Percentiles rank a stretch among this genome's conserved stretches.
Conservation (phyloP, 2,888 invertebrate species). For the Drosophila cyrtoloma region DNA sequence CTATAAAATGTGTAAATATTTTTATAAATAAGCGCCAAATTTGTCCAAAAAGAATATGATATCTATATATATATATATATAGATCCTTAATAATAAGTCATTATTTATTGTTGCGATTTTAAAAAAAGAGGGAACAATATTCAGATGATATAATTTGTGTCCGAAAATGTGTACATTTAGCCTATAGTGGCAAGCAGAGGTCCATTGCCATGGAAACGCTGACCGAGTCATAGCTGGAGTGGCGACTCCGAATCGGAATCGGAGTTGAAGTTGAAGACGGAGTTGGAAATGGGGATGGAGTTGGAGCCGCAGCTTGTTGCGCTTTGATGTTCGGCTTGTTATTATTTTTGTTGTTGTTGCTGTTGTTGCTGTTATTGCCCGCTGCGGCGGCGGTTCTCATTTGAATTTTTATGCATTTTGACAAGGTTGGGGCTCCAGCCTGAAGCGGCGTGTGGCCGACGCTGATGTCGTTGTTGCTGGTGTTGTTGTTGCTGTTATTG, state of each 20-base stretch:
- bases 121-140: neutral
- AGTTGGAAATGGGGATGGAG: slow-evolving; percentile 8
- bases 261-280: slow-evolving; percentile 12
- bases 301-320: slow-evolving; percentile 43
- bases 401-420: slow-evolving; percentile 81
- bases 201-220: slow-evolving; percentile 22
- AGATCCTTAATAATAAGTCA: neutral
- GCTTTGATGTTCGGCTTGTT: slow-evolving; percentile 52
- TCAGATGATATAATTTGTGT: neutral
- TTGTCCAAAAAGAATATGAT: neutral
- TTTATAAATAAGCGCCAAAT: neutral
- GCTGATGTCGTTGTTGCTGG: slow-evolving; percentile 41
- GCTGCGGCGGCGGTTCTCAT: slow-evolving; percentile 53
- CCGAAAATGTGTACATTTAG: neutral
- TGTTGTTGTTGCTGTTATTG: slow-evolving; percentile 11
- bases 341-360: neutral
- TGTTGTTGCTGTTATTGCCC: slow-evolving; percentile 11
- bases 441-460: slow-evolving; percentile 69
- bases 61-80: neutral
- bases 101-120: neutral
- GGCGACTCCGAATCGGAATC: slow-evolving; percentile 12
- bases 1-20: too few relatives aligned
- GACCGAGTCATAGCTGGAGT: slow-evolving; percentile 10
- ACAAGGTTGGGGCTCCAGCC: slow-evolving; percentile 54
- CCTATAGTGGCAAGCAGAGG: neutral